Percentiles rank a stretch among this genome's conserved stretches.
phyloP scores from a whole-genome alignment of 1,140 invertebrate genomes.

The Tetramorium parvispinum region DNA sequence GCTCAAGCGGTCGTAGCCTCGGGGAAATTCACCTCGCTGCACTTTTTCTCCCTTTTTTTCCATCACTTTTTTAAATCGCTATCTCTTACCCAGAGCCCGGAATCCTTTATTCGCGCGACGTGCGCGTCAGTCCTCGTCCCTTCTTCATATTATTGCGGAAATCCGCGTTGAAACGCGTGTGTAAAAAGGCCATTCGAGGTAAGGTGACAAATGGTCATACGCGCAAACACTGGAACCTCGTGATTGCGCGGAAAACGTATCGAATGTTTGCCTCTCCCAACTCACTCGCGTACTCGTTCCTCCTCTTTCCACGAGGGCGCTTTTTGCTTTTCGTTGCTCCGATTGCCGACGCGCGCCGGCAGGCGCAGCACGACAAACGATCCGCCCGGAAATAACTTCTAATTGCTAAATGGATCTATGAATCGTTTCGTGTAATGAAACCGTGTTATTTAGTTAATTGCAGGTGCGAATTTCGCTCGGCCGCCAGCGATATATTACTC shows the following conservation, averaged over 20 bases:
- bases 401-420: conserved; percentile 29
- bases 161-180: conserved; percentile 31
- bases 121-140: neutral
- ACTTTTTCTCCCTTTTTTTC: neutral
- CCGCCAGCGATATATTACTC: neutral
- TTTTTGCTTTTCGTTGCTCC: neutral
- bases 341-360: neutral
- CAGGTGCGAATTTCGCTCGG: neutral
- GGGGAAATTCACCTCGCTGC: conserved; percentile 49
- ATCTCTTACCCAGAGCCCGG: conserved; percentile 42
- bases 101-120: conserved; percentile 48
- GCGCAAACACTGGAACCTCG: conserved; percentile 46
- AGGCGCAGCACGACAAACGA: neutral
- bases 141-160: conserved; percentile 40
- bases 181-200: conserved; percentile 42
- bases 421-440: neutral
- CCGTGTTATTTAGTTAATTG: conserved; percentile 38
- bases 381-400: conserved; percentile 4
- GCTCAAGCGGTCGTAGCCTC: conserved; percentile 46
- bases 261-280: conserved; percentile 37
- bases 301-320: neutral
- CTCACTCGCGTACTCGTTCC: neutral
- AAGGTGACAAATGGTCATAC: conserved; percentile 57
- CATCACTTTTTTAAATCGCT: conserved; percentile 33
- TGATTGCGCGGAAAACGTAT: conserved; percentile 51